Conservation (phyloP, 2,113 vertebrate species). For the Gymnogyps californianus region DNA sequence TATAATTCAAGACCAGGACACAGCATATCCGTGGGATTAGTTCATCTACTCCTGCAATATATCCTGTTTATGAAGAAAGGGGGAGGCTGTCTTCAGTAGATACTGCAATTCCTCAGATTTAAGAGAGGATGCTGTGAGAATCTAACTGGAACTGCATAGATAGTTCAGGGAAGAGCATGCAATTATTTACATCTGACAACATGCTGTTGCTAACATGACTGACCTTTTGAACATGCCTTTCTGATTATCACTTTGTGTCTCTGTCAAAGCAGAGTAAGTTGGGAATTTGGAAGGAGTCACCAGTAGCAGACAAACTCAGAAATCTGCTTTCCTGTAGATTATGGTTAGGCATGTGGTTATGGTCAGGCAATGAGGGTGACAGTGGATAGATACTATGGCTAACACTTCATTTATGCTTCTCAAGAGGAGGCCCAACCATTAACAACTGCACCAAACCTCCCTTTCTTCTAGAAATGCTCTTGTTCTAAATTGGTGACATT, state of each 20-base stretch:
- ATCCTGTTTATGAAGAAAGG: neutral
- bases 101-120: neutral
- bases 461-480: neutral
- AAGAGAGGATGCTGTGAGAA: neutral
- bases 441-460: neutral
- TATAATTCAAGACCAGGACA: neutral
- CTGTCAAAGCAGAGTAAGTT: neutral
- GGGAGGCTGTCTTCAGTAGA: neutral
- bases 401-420: neutral
- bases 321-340: neutral
- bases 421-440: neutral
- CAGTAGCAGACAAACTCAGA: neutral
- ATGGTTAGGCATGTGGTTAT: neutral
- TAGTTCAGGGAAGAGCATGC: neutral
- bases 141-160: neutral
- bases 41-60: neutral
- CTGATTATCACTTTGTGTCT: neutral
- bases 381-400: neutral
- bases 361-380: neutral
- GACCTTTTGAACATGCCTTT: neutral
- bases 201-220: neutral
- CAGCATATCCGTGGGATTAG: neutral
- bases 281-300: neutral
- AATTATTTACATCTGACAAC: neutral
- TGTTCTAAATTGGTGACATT: neutral